Evolutionary conservation across 2,888 invertebrate species (phyloP).

Genomic region (Punctoribates punctum): DNA sequence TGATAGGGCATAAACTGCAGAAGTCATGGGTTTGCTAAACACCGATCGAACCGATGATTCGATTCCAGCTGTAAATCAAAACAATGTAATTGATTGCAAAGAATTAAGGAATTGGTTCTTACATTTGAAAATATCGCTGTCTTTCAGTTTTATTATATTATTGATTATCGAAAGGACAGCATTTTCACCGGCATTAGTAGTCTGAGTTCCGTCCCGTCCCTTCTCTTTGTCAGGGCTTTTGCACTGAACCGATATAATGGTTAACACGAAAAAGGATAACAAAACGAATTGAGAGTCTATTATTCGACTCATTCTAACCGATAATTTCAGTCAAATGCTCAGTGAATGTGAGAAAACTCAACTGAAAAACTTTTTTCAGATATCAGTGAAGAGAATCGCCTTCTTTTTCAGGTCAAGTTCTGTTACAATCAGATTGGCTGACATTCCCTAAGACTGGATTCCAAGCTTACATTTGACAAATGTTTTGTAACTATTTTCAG

Average conservation of each 20-base stretch:
- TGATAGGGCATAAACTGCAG: slow-evolving; percentile 43
- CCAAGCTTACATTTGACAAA: slow-evolving; percentile 2
- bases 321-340: slow-evolving; percentile 12
- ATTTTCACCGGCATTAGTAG: neutral
- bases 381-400: slow-evolving; percentile 30
- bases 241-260: neutral
- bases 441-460: slow-evolving; percentile 30
- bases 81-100: neutral
- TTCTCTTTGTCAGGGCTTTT: neutral
- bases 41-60: slow-evolving; percentile 42
- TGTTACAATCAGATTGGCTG: slow-evolving; percentile 32
- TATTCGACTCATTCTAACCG: slow-evolving; percentile 13
- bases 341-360: slow-evolving; percentile 11
- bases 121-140: slow-evolving; percentile 21
- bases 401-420: slow-evolving; percentile 25
- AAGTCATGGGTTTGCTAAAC: slow-evolving; percentile 42
- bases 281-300: neutral
- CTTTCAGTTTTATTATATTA: slow-evolving; percentile 12
- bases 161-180: neutral
- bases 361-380: neutral
- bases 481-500: slow-evolving; percentile 22
- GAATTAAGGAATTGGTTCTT: neutral
- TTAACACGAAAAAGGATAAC: slow-evolving; percentile 19
- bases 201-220: neutral
- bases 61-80: slow-evolving; percentile 29